Evolutionary conservation across 2,888 invertebrate species (phyloP).

Genomic region (Lysandra coridon): DNA sequence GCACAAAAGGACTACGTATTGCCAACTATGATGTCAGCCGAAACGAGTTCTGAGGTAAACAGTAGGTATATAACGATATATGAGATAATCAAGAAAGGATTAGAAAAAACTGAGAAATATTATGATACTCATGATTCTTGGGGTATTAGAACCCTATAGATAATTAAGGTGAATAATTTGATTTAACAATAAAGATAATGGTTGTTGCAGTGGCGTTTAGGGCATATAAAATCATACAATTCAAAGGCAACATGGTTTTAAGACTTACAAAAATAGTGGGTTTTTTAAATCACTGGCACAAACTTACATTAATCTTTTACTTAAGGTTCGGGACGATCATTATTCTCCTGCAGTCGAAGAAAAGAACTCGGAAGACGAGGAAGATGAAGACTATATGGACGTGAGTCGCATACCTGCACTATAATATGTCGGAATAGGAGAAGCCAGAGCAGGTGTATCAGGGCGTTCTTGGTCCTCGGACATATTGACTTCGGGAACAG

Average conservation of each 20-base stretch:
- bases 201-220: too few relatives aligned
- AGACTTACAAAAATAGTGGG: neutral
- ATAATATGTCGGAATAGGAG: too few relatives aligned
- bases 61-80: neutral
- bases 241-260: neutral
- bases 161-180: too few relatives aligned
- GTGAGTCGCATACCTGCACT: slow-evolving; percentile 35
- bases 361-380: slow-evolving; percentile 52
- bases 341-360: slow-evolving; percentile 58
- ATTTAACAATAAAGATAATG: too few relatives aligned
- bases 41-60: slow-evolving; percentile 54
- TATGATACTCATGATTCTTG: too few relatives aligned
- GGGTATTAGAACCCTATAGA: too few relatives aligned
- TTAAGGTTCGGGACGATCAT: neutral
- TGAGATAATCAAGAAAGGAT: neutral
- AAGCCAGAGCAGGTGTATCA: too few relatives aligned
- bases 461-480: too few relatives aligned
- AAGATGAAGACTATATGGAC: slow-evolving; percentile 50
- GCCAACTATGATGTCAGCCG: slow-evolving; percentile 60
- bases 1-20: slow-evolving; percentile 72
- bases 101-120: neutral
- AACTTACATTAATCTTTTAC: neutral
- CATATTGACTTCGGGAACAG: too few relatives aligned
- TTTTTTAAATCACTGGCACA: neutral
- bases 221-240: too few relatives aligned